Evolutionary conservation across 2,113 vertebrate species (phyloP).

Genomic region (Misgurnus mizolepis): DNA sequence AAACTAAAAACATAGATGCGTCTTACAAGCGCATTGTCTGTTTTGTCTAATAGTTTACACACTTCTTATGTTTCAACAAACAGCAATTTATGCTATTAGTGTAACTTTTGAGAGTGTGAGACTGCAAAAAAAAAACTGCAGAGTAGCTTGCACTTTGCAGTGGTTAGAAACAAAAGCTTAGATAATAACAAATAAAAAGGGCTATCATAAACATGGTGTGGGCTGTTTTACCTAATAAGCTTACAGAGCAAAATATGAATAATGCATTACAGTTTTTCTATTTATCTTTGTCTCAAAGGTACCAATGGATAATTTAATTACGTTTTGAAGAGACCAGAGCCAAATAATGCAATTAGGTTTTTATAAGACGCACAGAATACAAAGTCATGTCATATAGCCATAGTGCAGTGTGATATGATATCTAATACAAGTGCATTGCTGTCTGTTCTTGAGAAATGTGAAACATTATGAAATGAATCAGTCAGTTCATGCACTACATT

Average conservation of each 20-base stretch:
- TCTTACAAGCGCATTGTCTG: conserved; percentile 5
- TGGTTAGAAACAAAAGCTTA: conserved; percentile 23
- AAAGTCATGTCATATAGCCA: conserved; percentile 45
- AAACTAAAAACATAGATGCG: not conserved
- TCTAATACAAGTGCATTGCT: conserved; percentile 18
- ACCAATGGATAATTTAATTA: conserved; percentile 60
- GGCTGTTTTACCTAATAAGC: conserved; percentile 60
- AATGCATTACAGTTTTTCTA: conserved; percentile 54
- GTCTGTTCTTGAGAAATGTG: conserved; percentile 6
- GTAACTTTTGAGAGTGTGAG: conserved; percentile 2
- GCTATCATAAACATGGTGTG: conserved; percentile 58
- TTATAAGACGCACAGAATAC: conserved; percentile 54
- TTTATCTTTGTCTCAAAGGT: conserved; percentile 47
- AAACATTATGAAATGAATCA: conserved; percentile 41
- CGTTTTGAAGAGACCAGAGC: conserved; percentile 51
- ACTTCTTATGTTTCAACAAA: conserved; percentile 15
- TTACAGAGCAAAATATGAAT: conserved; percentile 55
- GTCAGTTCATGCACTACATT: conserved; percentile 1
- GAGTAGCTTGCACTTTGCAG: conserved; percentile 11
- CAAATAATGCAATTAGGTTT: conserved; percentile 63
- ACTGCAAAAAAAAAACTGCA: not conserved
- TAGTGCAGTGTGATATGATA: conserved; percentile 30
- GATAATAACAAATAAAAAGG: conserved; percentile 58
- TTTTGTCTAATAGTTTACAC: conserved; percentile 5
- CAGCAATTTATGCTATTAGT: conserved; percentile 10